Evolutionary conservation across 64 coral and sea anemone genomes (phyloP).

Genomic region (Stylophora pistillata): DNA sequence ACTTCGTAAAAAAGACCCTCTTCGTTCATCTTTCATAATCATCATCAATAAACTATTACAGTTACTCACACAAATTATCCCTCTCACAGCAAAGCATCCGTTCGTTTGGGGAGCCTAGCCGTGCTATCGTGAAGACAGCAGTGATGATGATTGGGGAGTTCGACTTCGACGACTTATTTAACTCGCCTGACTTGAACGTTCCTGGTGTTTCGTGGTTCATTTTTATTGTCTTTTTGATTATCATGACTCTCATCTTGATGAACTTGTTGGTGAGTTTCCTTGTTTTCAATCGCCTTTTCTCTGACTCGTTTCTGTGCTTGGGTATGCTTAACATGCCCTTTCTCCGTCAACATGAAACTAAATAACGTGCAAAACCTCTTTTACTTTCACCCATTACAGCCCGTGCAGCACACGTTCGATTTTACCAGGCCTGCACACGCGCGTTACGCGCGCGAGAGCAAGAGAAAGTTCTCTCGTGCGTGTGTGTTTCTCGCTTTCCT

Average conservation of each 20-base stretch:
- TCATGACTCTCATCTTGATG: constrained; percentile 90
- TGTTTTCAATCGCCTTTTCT: neutral
- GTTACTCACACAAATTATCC: neutral
- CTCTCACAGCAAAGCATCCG: neutral
- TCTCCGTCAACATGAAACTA: too few relatives aligned
- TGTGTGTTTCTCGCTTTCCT: too few relatives aligned
- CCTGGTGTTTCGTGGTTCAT: constrained; percentile 69
- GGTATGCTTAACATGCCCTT: too few relatives aligned
- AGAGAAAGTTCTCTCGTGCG: too few relatives aligned
- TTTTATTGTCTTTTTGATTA: constrained; percentile 71
- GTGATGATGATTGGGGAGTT: constrained; percentile 99
- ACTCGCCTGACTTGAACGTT: neutral
- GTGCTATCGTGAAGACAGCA: constrained; percentile 79
- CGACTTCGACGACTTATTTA: constrained; percentile 82
- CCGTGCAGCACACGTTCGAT: too few relatives aligned
- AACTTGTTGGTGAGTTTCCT: constrained; percentile 71
- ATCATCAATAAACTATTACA: too few relatives aligned
- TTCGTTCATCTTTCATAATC: neutral
- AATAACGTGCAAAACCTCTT: too few relatives aligned
- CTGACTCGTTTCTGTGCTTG: neutral
- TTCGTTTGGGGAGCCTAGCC: constrained; percentile 52
- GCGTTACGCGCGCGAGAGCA: too few relatives aligned
- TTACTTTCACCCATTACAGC: too few relatives aligned
- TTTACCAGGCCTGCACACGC: too few relatives aligned
- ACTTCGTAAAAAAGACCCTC: neutral